Evolutionary conservation across 1,140 invertebrate species (phyloP).

Genomic region (Seison nebaliae): DNA sequence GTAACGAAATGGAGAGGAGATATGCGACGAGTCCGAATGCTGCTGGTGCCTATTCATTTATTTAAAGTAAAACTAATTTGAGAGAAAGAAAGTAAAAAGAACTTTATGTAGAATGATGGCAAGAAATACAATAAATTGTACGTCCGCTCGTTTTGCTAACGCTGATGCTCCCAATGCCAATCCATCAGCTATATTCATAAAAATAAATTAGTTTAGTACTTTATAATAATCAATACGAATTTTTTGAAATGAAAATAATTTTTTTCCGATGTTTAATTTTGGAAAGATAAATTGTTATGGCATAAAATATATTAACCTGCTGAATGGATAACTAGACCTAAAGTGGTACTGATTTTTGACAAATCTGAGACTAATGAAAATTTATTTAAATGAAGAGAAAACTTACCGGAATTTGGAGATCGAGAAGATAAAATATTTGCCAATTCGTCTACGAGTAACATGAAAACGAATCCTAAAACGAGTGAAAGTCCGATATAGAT

Average conservation of each 20-base stretch:
- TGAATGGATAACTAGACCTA: conserved; percentile 84
- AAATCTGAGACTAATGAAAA: conserved; percentile 27
- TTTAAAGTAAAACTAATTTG: conserved; percentile 11
- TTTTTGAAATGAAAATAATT: conserved; percentile 1
- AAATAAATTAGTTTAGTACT: conserved; percentile 13
- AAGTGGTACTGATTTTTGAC: conserved; percentile 51
- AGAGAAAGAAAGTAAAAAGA: conserved; percentile 10
- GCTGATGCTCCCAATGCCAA: conserved; percentile 81
- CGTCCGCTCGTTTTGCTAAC: conserved; percentile 66
- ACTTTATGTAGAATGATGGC: conserved; percentile 97
- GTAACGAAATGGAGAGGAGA: conserved; percentile 69
- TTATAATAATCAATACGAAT: conserved; percentile 6
- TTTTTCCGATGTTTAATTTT: neutral
- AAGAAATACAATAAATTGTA: conserved; percentile 78
- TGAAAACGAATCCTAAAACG: conserved; percentile 73
- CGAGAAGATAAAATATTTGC: conserved; percentile 20
- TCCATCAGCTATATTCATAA: conserved; percentile 48
- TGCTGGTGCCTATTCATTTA: conserved; percentile 48
- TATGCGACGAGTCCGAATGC: conserved; percentile 92
- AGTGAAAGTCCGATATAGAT: conserved; percentile 41
- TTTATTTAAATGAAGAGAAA: neutral
- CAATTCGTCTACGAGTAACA: conserved; percentile 72
- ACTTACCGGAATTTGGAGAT: neutral
- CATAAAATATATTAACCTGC: conserved; percentile 34
- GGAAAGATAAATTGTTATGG: conserved; percentile 1